Evolutionary conservation across 2,888 invertebrate genomes (phyloP).

Genomic region (Lasioglossum marginatum): DNA sequence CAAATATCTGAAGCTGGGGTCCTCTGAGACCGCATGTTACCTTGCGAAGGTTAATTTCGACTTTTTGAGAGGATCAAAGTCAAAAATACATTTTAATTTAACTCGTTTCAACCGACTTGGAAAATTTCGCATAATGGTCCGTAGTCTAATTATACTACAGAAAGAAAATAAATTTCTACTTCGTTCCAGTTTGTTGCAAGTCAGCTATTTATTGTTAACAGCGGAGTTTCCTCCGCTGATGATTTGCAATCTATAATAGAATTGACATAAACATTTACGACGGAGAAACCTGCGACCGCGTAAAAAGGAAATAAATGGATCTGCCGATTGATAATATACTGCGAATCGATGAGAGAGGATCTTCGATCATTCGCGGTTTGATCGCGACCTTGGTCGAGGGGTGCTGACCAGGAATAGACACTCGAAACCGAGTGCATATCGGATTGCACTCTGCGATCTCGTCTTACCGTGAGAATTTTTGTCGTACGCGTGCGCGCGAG

Average conservation of each 20-base stretch:
- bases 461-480: constrained; percentile 72
- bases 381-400: constrained; percentile 51
- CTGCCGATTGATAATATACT: not conserved
- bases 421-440: constrained; percentile 76
- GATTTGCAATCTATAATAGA: too few relatives aligned
- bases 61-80: not conserved
- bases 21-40: too few relatives aligned
- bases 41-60: not conserved
- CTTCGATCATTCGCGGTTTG: constrained; percentile 35
- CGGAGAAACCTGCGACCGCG: not conserved
- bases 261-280: not conserved
- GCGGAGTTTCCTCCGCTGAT: too few relatives aligned
- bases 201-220: not conserved
- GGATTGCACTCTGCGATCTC: constrained; percentile 73
- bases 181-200: not conserved
- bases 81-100: not conserved
- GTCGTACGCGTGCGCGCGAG: constrained; percentile 25
- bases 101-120: too few relatives aligned
- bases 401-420: constrained; percentile 70
- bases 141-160: too few relatives aligned
- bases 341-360: constrained; percentile 33
- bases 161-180: not conserved
- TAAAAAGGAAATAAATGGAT: not conserved
- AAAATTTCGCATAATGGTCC: too few relatives aligned
- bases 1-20: too few relatives aligned